Percentiles rank a stretch among this genome's conserved stretches.
phyloP scores from a whole-genome alignment of 2,113 vertebrate genomes.

The Melanotaenia duboulayi region DNA sequence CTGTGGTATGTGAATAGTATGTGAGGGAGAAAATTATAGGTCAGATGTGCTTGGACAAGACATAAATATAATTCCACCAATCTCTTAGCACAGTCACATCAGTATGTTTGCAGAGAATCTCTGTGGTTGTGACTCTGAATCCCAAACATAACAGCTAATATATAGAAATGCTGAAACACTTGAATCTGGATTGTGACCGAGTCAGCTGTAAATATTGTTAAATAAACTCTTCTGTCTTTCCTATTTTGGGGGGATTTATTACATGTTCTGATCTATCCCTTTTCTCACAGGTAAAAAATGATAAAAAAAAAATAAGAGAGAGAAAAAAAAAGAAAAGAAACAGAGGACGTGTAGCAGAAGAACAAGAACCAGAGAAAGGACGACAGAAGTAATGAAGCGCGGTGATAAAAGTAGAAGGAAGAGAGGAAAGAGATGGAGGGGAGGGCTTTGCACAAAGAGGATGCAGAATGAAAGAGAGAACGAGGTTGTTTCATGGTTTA shows the following conservation, averaged over 20 bases:
- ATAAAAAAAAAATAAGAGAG: background rate
- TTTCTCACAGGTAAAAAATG: background rate
- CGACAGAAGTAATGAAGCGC: constrained; percentile 51
- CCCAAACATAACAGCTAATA: background rate
- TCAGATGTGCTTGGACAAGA: background rate
- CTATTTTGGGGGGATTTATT: constrained; percentile 22
- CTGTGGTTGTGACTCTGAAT: constrained; percentile 14
- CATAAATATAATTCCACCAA: background rate
- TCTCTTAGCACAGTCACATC: background rate
- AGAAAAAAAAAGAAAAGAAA: constrained; percentile 11
- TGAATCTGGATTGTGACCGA: constrained; percentile 14
- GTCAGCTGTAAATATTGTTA: constrained; percentile 19
- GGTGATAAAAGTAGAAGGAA: constrained; percentile 26
- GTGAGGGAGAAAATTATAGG: background rate
- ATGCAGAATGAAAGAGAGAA: constrained; percentile 36
- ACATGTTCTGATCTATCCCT: constrained; percentile 13
- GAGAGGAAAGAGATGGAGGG: constrained; percentile 17
- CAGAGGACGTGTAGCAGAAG: background rate
- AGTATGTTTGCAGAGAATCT: constrained; percentile 1
- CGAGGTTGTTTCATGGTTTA: constrained; percentile 21
- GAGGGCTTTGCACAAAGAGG: constrained; percentile 7
- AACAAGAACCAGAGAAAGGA: constrained; percentile 17
- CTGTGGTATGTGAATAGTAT: background rate
- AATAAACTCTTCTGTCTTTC: constrained; percentile 52
- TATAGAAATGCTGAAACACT: constrained; percentile 3